phyloP scores from a whole-genome alignment of 2,797 vertebrate species.

The Schizothorax lantsangensis region DNA sequence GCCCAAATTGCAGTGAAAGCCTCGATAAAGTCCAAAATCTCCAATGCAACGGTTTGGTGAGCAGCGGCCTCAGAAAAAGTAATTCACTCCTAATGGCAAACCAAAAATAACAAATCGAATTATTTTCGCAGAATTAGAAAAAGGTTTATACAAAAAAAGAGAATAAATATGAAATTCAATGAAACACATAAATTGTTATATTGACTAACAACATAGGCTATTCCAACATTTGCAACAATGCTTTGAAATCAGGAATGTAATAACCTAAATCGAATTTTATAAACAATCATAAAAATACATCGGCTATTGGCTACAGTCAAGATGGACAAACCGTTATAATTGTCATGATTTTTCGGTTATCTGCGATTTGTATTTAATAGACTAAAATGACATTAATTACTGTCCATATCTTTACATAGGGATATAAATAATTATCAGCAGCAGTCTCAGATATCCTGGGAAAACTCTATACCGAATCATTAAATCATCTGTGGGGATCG shows the following conservation, averaged over 20 bases:
- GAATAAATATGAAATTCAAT: not conserved
- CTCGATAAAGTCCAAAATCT: conserved; percentile 31
- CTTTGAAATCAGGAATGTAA: no score
- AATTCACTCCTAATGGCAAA: conserved; percentile 45
- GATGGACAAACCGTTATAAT: not conserved
- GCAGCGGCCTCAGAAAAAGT: not conserved
- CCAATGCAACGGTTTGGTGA: conserved; percentile 25
- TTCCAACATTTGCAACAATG: not conserved
- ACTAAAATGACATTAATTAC: conserved; percentile 64
- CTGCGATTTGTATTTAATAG: conserved; percentile 46
- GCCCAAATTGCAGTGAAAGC: conserved; percentile 9
- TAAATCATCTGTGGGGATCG: conserved; percentile 62
- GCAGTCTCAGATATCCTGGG: conserved; percentile 58
- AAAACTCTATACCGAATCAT: conserved; percentile 36
- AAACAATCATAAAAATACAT: not conserved
- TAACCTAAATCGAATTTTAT: not conserved
- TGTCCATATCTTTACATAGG: conserved; percentile 50
- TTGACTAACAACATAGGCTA: not conserved
- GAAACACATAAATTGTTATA: not conserved
- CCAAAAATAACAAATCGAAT: not conserved
- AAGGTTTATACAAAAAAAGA: not conserved
- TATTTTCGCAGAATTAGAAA: not conserved
- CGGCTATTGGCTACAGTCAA: not conserved
- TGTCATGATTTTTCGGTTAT: conserved; percentile 32
- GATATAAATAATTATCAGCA: conserved; percentile 64